Base-by-base conservation (phyloP, 2,888 invertebrate genomes). In the Cacoxenus indagator region DNA sequence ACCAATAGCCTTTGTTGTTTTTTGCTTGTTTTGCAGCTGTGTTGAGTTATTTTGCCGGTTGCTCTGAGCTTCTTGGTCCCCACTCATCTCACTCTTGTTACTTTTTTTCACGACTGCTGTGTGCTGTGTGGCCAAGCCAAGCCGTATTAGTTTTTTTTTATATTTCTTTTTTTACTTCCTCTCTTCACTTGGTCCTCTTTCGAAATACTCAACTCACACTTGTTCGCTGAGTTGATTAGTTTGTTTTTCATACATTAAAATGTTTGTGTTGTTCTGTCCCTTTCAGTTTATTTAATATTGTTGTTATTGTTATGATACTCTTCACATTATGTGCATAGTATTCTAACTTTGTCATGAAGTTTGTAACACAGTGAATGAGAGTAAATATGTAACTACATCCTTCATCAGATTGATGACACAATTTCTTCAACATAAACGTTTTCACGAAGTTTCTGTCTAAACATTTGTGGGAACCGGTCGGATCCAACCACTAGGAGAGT, bases 1-100 rank as follows among this genome's bases (percentile, higher is more conserved):
- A 81, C 75, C 81, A 74, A n/a, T 77, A 78, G 76, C 68, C 68
- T 72, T 73, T 73, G 66, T 57, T 70, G 67, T 68, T 70, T 67
- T 67, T 68, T n/a, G n/a, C n/a, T n/a, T n/a, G n/a, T n/a, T n/a
- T n/a, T n/a, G n/a, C n/a, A n/a, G 51, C 66, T 69, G 45, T 65
- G 66, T 27, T 31, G 22, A 59, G 37, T 59, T 59, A 59, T 59
- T 59, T 59, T 59, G 59, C 59, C 59, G 59, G 59, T 59, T 31
- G 37, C 24, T n/a, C 19, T 59, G 5, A 14, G 5, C n/a, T 37
- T 57, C 9, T 14, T 29, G 11, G 1, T 29, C 27, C 27, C 17
- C n/a, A 1, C 5, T n/a, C 29, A 11, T 24, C 3, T 27, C 2
- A 5, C 29, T 29, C 26, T 22, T 11, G 5, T 55, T 24, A 5